A percentile compares a stretch with the other conserved stretches of the same genome.
Evolutionary conservation across 2,888 invertebrate genomes (phyloP).

Genomic region (Cheilosia variabilis): DNA sequence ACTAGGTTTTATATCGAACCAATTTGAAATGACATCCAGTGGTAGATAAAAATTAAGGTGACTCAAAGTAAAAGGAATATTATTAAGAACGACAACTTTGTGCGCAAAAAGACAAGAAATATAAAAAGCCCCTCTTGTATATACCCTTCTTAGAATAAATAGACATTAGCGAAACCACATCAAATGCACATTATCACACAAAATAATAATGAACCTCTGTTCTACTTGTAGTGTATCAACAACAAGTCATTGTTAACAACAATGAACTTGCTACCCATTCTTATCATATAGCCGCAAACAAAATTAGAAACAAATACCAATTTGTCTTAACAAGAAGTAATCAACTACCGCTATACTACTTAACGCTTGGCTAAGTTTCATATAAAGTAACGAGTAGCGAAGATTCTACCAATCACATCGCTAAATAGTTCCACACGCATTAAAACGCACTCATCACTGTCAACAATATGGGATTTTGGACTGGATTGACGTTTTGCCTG

Average conservation of each 20-base stretch:
- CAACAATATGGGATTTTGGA: conserved; percentile 18
- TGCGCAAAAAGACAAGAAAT: too few relatives aligned
- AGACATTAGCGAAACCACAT: neutral
- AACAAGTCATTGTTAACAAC: conserved; percentile 33
- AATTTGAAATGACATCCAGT: too few relatives aligned
- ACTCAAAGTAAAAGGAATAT: too few relatives aligned
- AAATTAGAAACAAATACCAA: conserved; percentile 14
- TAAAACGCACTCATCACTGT: neutral
- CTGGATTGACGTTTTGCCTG: conserved; percentile 8
- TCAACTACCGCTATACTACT: conserved; percentile 34
- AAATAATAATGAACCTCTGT: conserved; percentile 32
- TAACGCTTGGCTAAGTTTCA: conserved; percentile 2
- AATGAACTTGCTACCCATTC: conserved; percentile 6
- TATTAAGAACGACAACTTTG: too few relatives aligned
- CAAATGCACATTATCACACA: neutral
- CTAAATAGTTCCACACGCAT: neutral
- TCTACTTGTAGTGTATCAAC: conserved; percentile 42
- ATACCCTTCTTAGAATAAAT: neutral
- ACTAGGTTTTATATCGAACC: too few relatives aligned
- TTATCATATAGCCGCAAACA: conserved; percentile 22
- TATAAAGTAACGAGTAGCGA: conserved; percentile 11
- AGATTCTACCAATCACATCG: neutral
- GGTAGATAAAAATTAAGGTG: too few relatives aligned
- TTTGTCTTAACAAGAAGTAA: conserved; percentile 49
- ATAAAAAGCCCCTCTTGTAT: too few relatives aligned